These are phyloP conservation scores for Dolichoris vasculosae DNA, from an alignment of 1,140 invertebrate species.

Conservation along the genomic window DNA sequence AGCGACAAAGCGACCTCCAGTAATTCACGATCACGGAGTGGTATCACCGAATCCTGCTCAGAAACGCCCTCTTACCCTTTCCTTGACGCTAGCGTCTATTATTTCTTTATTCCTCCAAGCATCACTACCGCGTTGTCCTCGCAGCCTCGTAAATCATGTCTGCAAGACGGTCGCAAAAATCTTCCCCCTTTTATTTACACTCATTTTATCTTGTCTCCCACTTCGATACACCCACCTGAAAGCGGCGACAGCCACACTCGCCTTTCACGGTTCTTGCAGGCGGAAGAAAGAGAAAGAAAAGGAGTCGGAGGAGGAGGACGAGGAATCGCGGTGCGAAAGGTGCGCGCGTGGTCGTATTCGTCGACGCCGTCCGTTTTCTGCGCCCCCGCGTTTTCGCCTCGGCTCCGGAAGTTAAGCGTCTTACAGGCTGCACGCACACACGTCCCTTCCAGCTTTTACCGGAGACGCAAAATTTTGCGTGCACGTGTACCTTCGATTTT, in stretches of 20 bases:
- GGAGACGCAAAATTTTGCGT: neutral
- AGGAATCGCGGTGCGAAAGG: conserved; percentile 26
- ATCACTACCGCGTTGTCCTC: neutral
- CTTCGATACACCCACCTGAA: conserved; percentile 37
- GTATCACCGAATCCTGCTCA: neutral
- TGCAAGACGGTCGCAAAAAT: conserved; percentile 8
- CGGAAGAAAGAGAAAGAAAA: neutral
- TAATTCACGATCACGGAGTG: neutral
- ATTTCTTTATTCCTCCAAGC: neutral
- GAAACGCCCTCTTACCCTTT: neutral
- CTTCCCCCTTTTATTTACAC: neutral
- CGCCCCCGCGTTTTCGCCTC: conserved; percentile 12
- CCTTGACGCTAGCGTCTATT: neutral
- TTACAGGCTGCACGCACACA: neutral
- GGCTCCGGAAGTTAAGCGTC: conserved; percentile 22
- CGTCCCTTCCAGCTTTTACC: neutral
- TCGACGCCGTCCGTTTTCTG: neutral
- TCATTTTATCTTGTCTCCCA: neutral
- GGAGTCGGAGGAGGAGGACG: neutral
- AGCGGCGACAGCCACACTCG: neutral
- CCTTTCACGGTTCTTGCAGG: neutral
- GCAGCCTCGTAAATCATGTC: conserved; percentile 35
- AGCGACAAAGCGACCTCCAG: neutral
- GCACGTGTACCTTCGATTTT: neutral
- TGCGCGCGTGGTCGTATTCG: conserved; percentile 16